Evolutionary conservation across 2,888 invertebrate species (phyloP).

Genomic region (Dilophus febrilis): DNA sequence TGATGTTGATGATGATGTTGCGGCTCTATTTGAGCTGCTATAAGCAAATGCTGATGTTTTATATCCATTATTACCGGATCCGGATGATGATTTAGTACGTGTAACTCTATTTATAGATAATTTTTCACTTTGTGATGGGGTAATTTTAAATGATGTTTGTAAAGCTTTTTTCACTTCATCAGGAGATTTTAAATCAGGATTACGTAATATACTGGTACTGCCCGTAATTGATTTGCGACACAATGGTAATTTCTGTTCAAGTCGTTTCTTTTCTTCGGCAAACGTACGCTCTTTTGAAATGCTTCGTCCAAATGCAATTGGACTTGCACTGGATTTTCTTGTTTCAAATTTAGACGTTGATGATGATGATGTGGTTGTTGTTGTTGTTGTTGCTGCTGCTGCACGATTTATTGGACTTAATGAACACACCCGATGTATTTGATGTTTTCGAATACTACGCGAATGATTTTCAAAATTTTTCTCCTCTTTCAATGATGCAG

Average conservation of each 20-base stretch:
- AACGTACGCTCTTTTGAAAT: constrained; percentile 40
- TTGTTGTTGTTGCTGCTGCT: too few species aligned
- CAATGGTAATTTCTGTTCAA: constrained; percentile 24
- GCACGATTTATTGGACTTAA: constrained; percentile 20
- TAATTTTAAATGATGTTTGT: constrained; percentile 24
- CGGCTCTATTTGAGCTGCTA: too few species aligned
- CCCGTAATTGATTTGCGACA: constrained; percentile 25
- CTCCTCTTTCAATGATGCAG: constrained; percentile 7
- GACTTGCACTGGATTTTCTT: constrained; percentile 27
- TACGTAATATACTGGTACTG: constrained; percentile 27
- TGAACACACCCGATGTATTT: constrained; percentile 19
- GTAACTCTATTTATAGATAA: constrained; percentile 1
- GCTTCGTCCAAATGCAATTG: constrained; percentile 30
- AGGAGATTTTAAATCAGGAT: constrained; percentile 40
- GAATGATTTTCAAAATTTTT: constrained; percentile 6
- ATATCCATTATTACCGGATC: constrained; percentile 24
- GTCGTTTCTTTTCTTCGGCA: constrained; percentile 35
- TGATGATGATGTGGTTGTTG: too few species aligned
- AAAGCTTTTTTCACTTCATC: constrained; percentile 37
- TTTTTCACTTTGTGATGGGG: constrained; percentile 18
- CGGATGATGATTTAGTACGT: constrained; percentile 13
- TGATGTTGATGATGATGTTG: too few species aligned
- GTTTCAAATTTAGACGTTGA: constrained; percentile 14
- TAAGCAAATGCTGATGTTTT: constrained; percentile 29
- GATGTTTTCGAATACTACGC: constrained; percentile 17